Evolutionary conservation across 1,140 invertebrate species (phyloP), one percentile per base, ranked within the genome.

Genomic region (Lepidurus packardi): DNA sequence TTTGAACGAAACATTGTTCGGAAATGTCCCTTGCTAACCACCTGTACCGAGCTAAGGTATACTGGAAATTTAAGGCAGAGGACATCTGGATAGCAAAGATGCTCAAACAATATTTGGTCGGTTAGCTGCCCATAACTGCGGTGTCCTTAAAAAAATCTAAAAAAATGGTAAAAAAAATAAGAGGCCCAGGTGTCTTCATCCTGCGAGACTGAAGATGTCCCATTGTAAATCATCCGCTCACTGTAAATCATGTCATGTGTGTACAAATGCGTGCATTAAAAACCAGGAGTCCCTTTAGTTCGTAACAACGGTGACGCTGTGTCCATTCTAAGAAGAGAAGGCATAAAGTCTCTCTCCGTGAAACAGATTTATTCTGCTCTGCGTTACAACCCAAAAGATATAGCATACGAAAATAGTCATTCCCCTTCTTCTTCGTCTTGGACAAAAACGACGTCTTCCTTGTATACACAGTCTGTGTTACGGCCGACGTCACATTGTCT

Each of bases 351-450:
- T 21, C 53, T 34, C 34, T 4, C 53, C 16, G 53, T 21, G 21
- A 65, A n/a, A 65, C 53, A 65, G 16, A 65, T 65, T n/a, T 65
- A n/a, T 65, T 65, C 53, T 21, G 53, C 53, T 65, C 16, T 65
- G 21, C 13, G 21, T 21, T 65, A 13, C 53, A n/a, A 65, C 2
- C 53, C 53, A 4, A 65, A 21, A 13, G 53, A 65, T n/a, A 13
- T 8, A n/a, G 53, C 16, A 7, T 65, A 65, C 53, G 21, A 65
- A 65, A 65, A 65, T 65, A 65, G 53, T 65, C 21, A 65, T 65
- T 65, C 53, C 21, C 53, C n/a, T 65, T 65, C 53, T 65, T 16
- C n/a, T 65, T 34, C n/a, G n/a, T n/a, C 34, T 34, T 34, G 4
- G 21, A n/a, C 8, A 5, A 16, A 65, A 21, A 34, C 34, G 34